Conservation (phyloP, 2,888 invertebrate species). For the Crepidodera aurea region DNA sequence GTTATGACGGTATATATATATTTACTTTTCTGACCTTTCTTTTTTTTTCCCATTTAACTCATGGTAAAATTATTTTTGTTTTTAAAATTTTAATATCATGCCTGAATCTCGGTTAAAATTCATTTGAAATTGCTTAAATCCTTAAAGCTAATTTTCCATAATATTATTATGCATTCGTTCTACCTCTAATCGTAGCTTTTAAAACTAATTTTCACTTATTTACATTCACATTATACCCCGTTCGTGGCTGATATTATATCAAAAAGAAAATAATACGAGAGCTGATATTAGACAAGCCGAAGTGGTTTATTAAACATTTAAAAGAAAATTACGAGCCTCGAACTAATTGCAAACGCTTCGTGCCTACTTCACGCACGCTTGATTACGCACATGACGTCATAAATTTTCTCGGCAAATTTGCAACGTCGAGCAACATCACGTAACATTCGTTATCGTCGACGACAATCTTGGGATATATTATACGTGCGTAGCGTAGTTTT, state of each 20-base stretch:
- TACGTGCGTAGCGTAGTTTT: slow-evolving; percentile 26
- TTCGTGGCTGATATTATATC: not conserved
- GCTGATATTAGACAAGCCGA: not conserved
- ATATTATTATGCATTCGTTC: no score
- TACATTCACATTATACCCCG: not conserved
- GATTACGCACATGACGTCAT: slow-evolving; percentile 24
- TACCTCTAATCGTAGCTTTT: not conserved
- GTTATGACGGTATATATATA: no score
- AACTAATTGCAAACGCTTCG: slow-evolving; percentile 16
- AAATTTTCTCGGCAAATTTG: slow-evolving; percentile 27
- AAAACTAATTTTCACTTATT: not conserved
- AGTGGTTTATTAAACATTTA: slow-evolving; percentile 17
- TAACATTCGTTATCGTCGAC: slow-evolving; percentile 39
- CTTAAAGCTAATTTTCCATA: no score
- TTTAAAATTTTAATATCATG: no score
- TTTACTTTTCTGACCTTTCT: no score
- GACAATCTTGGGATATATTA: slow-evolving; percentile 33
- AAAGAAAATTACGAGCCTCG: slow-evolving; percentile 24
- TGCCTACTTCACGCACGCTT: slow-evolving; percentile 11
- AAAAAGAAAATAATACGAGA: not conserved
- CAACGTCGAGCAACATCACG: slow-evolving; percentile 30
- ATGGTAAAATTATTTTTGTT: no score
- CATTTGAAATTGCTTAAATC: no score
- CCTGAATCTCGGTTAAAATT: no score
- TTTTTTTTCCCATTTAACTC: no score